Evolutionary conservation across 2,888 invertebrate genomes (phyloP), one percentile per base, ranked within the genome.

Genomic region (Chaetogeoica ovagalla): DNA sequence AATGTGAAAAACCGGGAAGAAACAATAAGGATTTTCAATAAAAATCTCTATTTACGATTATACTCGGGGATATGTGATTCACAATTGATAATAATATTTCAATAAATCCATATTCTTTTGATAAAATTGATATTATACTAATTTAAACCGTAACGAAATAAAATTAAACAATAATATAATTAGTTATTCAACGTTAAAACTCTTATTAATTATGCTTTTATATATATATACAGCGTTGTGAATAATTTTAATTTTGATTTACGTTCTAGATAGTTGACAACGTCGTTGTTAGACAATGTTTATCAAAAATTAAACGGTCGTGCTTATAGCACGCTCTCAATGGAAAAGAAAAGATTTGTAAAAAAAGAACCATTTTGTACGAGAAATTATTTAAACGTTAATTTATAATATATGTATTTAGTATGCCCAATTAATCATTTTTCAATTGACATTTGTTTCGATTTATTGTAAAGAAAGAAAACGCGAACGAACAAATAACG

Each of bases 181-280:
- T 43, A 9, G 43, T 48, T 48, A 15, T 48, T 48, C 1, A 48
- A 48, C 8, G 13, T 48, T 3, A 48, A 48, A 13, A 48, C 13
- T 48, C 39, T 13, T 13, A 48, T 13, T 13, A 13, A 11, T n/a
- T 9, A 59, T 11, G 21, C 59, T 7, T 11, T 59, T 59, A n/a
- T 59, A 2, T 30, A 2, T 30, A 2, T 21, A 11, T 59, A n/a
- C 21, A 57, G 57, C n/a, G 7, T 30, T n/a, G n/a, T 59, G 2
- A 21, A 21, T 59, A 21, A 21, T 59, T 11, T 21, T 23, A 21
- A 21, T 59, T 11, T 21, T 23, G 15, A 66, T 19, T n/a, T 69
- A n/a, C 57, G 21, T 65, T 65, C 55, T 39, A 74, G 74, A 6
- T 74, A 17, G 65, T 74, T 23, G 65, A 74, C 63, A 55, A 57